Conservation (phyloP, 2,888 invertebrate species). For the Tipula lateralis region DNA sequence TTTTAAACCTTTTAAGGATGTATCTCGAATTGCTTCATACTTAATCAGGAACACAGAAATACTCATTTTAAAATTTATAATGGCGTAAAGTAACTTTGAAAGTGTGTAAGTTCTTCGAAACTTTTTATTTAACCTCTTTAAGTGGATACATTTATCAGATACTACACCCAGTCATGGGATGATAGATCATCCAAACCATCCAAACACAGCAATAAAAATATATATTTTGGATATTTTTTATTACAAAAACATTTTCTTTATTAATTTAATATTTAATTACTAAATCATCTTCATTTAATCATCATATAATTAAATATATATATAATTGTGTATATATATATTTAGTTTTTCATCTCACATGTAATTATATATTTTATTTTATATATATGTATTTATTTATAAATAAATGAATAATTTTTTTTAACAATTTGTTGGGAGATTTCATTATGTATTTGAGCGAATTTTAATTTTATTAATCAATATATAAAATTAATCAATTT, state of each 20-base stretch:
- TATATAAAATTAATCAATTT: neutral
- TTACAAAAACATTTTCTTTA: slow-evolving; percentile 2
- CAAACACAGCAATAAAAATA: neutral
- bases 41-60: too few species aligned
- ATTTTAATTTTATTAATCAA: neutral
- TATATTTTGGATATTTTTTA: neutral
- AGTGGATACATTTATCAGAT: too few species aligned
- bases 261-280: neutral
- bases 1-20: too few species aligned
- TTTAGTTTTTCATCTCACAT: neutral
- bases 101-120: too few species aligned
- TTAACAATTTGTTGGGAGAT: neutral
- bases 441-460: neutral
- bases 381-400: neutral
- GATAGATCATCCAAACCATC: too few species aligned
- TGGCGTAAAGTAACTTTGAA: too few species aligned
- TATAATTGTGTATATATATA: neutral
- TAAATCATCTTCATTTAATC: neutral
- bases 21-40: too few species aligned
- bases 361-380: neutral
- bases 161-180: too few species aligned
- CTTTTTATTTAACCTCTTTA: too few species aligned
- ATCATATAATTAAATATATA: neutral
- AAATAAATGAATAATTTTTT: slow-evolving; percentile 20
- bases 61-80: too few species aligned